Evolutionary conservation across 2,888 invertebrate genomes (phyloP).

Genomic region (Stenurella melanura): DNA sequence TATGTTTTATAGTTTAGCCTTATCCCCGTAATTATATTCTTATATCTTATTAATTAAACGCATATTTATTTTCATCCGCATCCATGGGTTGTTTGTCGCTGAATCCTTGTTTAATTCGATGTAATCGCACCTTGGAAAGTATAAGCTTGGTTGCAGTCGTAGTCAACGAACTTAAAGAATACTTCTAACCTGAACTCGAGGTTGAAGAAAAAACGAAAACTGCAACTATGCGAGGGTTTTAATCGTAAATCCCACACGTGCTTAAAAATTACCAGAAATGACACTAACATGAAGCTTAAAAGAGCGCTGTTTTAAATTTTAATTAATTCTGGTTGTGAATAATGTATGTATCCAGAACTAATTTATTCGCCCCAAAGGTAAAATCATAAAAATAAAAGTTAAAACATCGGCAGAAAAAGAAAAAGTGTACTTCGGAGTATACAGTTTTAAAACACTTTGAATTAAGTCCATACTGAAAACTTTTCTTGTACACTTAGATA

Average conservation of each 20-base stretch:
- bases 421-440: not conserved
- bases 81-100: not conserved
- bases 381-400: slow-evolving; percentile 18
- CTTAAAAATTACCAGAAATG: slow-evolving; percentile 38
- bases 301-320: slow-evolving; percentile 36
- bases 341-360: slow-evolving; percentile 25
- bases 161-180: slow-evolving; percentile 34
- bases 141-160: slow-evolving; percentile 32
- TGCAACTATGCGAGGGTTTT: slow-evolving; percentile 37
- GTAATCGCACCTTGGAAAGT: slow-evolving; percentile 21
- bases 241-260: slow-evolving; percentile 38
- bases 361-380: slow-evolving; percentile 26
- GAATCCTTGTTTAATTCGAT: not conserved
- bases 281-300: slow-evolving; percentile 28
- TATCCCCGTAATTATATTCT: too few species aligned
- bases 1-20: too few species aligned
- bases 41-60: not conserved
- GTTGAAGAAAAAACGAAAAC: slow-evolving; percentile 28
- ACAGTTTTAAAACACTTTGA: not conserved
- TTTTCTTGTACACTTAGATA: not conserved
- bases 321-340: slow-evolving; percentile 29
- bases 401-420: slow-evolving; percentile 19
- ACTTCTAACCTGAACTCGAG: slow-evolving; percentile 30
- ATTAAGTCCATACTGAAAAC: not conserved
- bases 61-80: not conserved